These are phyloP conservation scores for Galaxias olidus DNA, from an alignment of 2,797 vertebrate species.

Conservation along the genomic window DNA sequence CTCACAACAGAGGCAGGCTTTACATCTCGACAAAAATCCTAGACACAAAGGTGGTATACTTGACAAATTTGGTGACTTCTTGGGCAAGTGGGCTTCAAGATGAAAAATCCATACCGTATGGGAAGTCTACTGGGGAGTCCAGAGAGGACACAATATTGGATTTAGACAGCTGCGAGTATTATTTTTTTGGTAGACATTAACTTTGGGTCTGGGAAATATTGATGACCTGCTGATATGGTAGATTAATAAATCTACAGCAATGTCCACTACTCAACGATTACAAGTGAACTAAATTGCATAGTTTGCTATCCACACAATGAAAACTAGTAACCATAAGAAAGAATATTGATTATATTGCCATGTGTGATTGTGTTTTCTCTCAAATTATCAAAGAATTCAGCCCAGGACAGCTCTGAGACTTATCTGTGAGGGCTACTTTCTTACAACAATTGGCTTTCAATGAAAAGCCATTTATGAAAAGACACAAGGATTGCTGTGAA, in stretches of 20 bases:
- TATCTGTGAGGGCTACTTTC: not conserved
- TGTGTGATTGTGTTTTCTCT: too few species aligned
- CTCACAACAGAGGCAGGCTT: slow-evolving; percentile 33
- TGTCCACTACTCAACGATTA: too few species aligned
- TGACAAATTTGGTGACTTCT: slow-evolving; percentile 4
- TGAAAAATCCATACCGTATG: slow-evolving; percentile 17
- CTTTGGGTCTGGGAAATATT: too few species aligned
- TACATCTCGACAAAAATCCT: slow-evolving; percentile 32
- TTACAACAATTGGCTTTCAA: slow-evolving; percentile 5
- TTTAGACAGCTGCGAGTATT: not conserved
- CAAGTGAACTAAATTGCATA: too few species aligned
- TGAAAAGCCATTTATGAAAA: slow-evolving; percentile 7
- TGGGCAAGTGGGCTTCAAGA: slow-evolving; percentile 13
- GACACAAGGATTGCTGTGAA: slow-evolving; percentile 30
- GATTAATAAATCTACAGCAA: too few species aligned
- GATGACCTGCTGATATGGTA: too few species aligned
- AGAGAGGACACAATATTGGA: slow-evolving; percentile 5
- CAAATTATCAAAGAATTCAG: too few species aligned
- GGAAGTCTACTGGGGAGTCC: slow-evolving; percentile 2
- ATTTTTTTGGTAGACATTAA: too few species aligned
- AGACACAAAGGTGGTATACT: slow-evolving; percentile 19
- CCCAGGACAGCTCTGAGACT: not conserved
- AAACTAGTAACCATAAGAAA: too few species aligned
- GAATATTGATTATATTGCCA: too few species aligned
- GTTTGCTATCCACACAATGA: too few species aligned